phyloP scores from a whole-genome alignment of 2,888 invertebrate genomes.

The Cartodere bifasciata region DNA sequence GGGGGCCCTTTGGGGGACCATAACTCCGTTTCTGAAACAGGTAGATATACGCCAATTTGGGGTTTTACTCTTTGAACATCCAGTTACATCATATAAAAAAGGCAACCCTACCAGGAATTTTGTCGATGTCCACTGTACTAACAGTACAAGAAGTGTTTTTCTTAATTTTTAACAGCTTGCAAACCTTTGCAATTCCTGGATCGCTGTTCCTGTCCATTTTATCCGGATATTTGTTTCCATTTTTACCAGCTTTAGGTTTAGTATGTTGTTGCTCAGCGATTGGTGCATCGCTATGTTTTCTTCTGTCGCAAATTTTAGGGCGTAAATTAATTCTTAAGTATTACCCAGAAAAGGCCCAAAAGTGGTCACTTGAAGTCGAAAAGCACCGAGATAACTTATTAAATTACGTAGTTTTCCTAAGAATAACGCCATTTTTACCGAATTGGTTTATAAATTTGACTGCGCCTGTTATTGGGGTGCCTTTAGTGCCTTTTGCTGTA shows the following conservation, averaged over 20 bases:
- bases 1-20: no score
- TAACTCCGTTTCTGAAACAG: no score
- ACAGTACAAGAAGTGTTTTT: slow-evolving; percentile 22
- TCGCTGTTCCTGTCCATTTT: slow-evolving; percentile 95
- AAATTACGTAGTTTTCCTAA: slow-evolving; percentile 90
- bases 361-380: slow-evolving; percentile 75
- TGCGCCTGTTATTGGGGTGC: slow-evolving; percentile 94
- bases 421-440: slow-evolving; percentile 90
- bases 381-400: slow-evolving; percentile 82
- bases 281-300: slow-evolving; percentile 91
- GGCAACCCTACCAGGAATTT: no score
- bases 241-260: slow-evolving; percentile 73
- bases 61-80: no score
- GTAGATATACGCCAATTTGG: no score
- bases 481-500: slow-evolving; percentile 78
- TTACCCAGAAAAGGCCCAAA: slow-evolving; percentile 74
- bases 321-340: slow-evolving; percentile 72
- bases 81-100: no score
- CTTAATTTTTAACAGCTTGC: slow-evolving; percentile 55
- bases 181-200: slow-evolving; percentile 99
- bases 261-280: slow-evolving; percentile 91
- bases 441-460: slow-evolving; percentile 99
- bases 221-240: slow-evolving; percentile 93
- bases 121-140: no score
- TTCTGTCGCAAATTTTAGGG: slow-evolving; percentile 83